Conservation (phyloP, 2,113 vertebrate genomes). For the Pycnonotus jocosus region DNA sequence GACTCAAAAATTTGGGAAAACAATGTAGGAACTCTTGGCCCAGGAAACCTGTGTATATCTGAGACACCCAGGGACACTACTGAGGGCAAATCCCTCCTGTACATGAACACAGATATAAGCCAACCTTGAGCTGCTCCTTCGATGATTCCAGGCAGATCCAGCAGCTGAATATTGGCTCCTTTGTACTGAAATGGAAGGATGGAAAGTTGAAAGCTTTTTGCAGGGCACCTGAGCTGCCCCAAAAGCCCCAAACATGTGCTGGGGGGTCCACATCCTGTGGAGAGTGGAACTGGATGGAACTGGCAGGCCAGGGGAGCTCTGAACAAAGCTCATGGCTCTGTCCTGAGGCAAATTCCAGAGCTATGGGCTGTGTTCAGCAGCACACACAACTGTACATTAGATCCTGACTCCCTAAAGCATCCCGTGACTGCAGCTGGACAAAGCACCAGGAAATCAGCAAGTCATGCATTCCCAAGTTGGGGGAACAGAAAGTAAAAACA, state of each 20-base stretch:
- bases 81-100: background rate
- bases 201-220: background rate
- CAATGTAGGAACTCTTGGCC: background rate
- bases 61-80: background rate
- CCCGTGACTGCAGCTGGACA: background rate
- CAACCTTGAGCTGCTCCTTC: constrained; percentile 96
- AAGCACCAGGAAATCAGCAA: background rate
- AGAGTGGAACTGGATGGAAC: background rate
- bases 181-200: constrained; percentile 80
- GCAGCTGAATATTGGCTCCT: constrained; percentile 96
- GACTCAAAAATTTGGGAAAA: background rate
- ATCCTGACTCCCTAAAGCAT: background rate
- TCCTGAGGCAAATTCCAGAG: background rate
- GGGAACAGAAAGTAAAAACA: background rate
- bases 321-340: background rate
- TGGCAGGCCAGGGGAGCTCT: background rate
- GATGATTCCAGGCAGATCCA: constrained; percentile 97
- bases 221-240: background rate
- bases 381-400: rapidly evolving
- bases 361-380: background rate
- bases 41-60: background rate
- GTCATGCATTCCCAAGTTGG: rapidly evolving
- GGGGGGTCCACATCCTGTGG: background rate
- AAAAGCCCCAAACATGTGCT: rapidly evolving
- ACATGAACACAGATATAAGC: background rate